A percentile compares a stretch with the other conserved stretches of the same genome.
phyloP scores from a whole-genome alignment of 2,888 invertebrate genomes.

The Ormyrus nitidulus region DNA sequence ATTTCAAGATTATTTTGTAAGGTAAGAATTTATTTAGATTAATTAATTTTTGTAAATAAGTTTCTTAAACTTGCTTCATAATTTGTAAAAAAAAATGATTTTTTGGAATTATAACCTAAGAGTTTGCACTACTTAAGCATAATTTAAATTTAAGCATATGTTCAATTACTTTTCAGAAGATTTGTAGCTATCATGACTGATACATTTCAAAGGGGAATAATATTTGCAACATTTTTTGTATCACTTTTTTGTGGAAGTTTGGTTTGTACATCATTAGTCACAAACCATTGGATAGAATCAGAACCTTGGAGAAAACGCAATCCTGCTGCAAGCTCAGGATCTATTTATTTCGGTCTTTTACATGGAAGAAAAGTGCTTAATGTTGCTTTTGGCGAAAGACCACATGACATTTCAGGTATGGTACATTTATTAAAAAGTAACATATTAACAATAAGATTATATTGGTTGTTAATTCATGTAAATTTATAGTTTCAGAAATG shows the following conservation, averaged over 20 bases:
- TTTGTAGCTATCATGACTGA: constrained; percentile 36
- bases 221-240: constrained; percentile 83
- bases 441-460: not conserved
- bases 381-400: constrained; percentile 88
- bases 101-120: no score
- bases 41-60: no score
- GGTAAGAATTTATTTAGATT: no score
- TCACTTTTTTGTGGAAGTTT: constrained; percentile 87
- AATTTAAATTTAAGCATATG: no score
- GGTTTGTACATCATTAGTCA: constrained; percentile 88
- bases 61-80: no score
- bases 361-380: constrained; percentile 90
- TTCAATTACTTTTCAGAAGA: constrained; percentile 8
- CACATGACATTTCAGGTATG: constrained; percentile 85
- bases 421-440: no score
- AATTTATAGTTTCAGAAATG: constrained; percentile 80
- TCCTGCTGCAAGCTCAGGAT: constrained; percentile 83
- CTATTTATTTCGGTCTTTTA: constrained; percentile 90
- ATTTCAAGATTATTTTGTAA: no score
- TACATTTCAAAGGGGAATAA: constrained; percentile 63
- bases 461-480: not conserved
- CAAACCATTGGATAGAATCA: constrained; percentile 89
- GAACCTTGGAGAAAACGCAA: constrained; percentile 82
- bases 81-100: no score
- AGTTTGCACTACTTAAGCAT: no score